Conservation (phyloP, 1,140 invertebrate genomes). For the Macrocentrus cingulum region DNA sequence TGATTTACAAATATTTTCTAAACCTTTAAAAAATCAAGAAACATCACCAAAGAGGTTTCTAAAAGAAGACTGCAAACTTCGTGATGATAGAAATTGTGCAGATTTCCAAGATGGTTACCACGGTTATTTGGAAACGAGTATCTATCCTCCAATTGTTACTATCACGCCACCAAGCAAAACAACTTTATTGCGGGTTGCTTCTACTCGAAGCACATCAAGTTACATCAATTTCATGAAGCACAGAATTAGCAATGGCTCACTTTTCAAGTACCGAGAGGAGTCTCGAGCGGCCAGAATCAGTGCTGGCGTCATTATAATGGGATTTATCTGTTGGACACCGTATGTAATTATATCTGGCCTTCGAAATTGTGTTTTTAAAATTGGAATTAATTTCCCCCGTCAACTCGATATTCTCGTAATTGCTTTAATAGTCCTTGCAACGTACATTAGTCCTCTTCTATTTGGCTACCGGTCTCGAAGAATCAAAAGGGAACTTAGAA, state of each 20-base stretch:
- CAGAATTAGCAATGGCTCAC: conserved; percentile 78
- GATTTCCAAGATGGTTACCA: too few species aligned
- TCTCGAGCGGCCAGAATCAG: conserved; percentile 78
- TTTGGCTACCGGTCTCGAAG: conserved; percentile 78
- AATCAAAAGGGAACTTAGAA: conserved; percentile 70
- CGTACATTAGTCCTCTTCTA: conserved; percentile 73
- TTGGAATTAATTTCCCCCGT: conserved; percentile 41
- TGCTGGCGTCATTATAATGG: conserved; percentile 72
- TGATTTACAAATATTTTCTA: too few species aligned
- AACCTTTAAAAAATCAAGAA: too few species aligned
- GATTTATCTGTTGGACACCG: conserved; percentile 71
- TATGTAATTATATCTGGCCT: conserved; percentile 63
- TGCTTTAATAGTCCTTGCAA: conserved; percentile 68
- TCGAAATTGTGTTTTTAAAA: conserved; percentile 41
- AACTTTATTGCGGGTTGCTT: conserved; percentile 50
- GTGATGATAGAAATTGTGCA: too few species aligned
- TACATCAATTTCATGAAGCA: conserved; percentile 73
- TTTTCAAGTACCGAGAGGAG: conserved; percentile 80
- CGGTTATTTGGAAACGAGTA: neutral
- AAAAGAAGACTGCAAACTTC: too few species aligned
- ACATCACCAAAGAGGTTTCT: too few species aligned
- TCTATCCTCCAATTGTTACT: conserved; percentile 44
- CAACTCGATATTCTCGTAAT: conserved; percentile 61
- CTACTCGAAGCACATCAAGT: conserved; percentile 52
- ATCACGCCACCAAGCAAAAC: conserved; percentile 57